Percentiles rank a stretch among this genome's conserved stretches.
Conservation (phyloP, 1,140 invertebrate species). For the Watersipora subatra region DNA sequence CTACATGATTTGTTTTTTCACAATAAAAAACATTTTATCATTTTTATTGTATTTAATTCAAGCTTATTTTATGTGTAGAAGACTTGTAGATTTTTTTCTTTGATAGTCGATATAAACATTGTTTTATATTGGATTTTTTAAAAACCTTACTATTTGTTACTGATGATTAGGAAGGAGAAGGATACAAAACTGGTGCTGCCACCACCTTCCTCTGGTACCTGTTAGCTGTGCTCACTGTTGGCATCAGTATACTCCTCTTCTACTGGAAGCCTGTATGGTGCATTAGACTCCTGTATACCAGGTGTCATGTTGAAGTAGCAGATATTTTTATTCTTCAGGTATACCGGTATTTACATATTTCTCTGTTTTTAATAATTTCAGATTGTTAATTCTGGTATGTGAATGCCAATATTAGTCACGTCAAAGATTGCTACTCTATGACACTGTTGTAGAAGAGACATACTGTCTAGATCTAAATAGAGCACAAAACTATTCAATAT, state of each 20-base stretch:
- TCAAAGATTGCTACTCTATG: neutral
- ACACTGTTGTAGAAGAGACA: neutral
- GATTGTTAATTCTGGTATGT: neutral
- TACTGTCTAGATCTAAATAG: neutral
- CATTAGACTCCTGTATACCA: slow-evolving; percentile 56
- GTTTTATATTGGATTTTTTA: no score
- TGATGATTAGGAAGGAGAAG: slow-evolving; percentile 20
- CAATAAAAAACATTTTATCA: no score
- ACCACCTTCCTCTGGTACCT: slow-evolving; percentile 25
- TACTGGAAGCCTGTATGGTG: slow-evolving; percentile 73
- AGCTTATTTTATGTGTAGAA: no score
- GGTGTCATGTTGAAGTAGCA: slow-evolving; percentile 56
- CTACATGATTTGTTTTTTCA: no score
- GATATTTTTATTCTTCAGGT: slow-evolving; percentile 60
- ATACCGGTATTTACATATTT: neutral
- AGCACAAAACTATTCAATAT: neutral
- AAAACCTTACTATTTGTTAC: no score
- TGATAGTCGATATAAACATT: no score
- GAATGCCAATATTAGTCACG: neutral
- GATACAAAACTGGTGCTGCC: slow-evolving; percentile 14
- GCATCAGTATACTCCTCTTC: slow-evolving; percentile 62
- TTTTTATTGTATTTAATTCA: no score
- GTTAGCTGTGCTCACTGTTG: slow-evolving; percentile 52
- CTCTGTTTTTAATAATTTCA: no score
- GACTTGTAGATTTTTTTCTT: no score